Conservation (phyloP, 2,113 vertebrate genomes). For the Eudyptes chrysolophus region DNA sequence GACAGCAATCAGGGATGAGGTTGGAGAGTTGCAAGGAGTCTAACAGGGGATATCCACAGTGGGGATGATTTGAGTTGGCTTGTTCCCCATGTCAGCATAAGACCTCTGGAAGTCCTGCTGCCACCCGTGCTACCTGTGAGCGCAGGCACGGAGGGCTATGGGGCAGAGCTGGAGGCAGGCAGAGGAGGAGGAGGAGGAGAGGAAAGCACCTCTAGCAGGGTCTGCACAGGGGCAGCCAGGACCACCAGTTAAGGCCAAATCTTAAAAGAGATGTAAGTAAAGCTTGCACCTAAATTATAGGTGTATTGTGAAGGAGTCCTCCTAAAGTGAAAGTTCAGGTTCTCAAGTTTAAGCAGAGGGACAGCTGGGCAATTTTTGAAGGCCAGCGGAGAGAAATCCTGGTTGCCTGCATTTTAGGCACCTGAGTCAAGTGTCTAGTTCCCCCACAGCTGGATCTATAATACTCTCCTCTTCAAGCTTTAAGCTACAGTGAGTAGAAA, state of each 20-base stretch:
- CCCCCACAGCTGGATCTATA: background rate
- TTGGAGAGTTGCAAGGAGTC: background rate
- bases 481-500: background rate
- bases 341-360: background rate
- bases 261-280: background rate
- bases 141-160: fast-evolving
- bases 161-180: background rate
- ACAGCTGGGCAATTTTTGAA: background rate
- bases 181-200: background rate
- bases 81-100: background rate
- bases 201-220: background rate
- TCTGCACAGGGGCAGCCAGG: background rate
- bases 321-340: background rate
- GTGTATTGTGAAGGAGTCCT: background rate
- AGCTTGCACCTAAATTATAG: background rate
- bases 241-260: background rate
- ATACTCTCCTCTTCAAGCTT: background rate
- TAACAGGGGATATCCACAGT: fast-evolving
- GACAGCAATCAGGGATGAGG: background rate
- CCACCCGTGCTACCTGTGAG: background rate
- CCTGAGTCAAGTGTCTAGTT: background rate
- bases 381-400: background rate
- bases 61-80: background rate
- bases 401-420: background rate
- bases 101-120: background rate